Conservation (phyloP, 2,113 vertebrate species). For the Colistium nudipinnis region DNA sequence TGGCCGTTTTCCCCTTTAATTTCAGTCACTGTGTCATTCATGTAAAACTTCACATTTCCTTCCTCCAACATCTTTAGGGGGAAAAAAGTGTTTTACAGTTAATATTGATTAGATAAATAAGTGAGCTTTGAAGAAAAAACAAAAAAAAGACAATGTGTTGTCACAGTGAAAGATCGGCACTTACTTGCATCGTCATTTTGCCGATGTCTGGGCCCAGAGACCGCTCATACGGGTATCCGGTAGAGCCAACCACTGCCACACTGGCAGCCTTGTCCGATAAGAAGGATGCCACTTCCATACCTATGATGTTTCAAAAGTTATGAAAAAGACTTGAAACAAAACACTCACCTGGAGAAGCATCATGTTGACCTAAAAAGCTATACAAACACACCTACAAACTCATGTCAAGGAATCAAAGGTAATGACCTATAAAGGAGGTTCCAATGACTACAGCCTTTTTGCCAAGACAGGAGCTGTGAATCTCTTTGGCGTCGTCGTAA, state of each 20-base stretch:
- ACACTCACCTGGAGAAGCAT: not conserved
- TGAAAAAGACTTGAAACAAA: not conserved
- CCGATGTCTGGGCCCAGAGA: constrained; percentile 85
- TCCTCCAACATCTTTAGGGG: constrained; percentile 85
- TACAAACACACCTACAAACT: not conserved
- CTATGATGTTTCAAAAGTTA: constrained; percentile 61
- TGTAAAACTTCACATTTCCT: constrained; percentile 85
- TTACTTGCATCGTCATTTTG: constrained; percentile 83
- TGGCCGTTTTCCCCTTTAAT: constrained; percentile 83
- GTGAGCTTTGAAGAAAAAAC: not conserved
- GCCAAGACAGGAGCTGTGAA: constrained; percentile 78
- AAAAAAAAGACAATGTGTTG: not conserved
- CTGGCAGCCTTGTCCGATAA: constrained; percentile 83
- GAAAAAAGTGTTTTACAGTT: not conserved
- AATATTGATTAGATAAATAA: not conserved
- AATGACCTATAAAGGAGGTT: constrained; percentile 87
- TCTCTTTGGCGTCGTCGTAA: constrained; percentile 82
- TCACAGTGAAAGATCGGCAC: not conserved
- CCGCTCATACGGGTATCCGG: constrained; percentile 77
- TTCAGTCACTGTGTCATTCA: constrained; percentile 80
- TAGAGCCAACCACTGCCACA: constrained; percentile 81
- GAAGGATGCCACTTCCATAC: constrained; percentile 89
- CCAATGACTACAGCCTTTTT: constrained; percentile 83
- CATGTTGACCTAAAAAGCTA: not conserved
- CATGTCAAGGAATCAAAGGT: not conserved